Percentiles rank a stretch among this genome's conserved stretches.
Conservation (phyloP, 2,113 vertebrate genomes). For the Thomomys bottae region DNA sequence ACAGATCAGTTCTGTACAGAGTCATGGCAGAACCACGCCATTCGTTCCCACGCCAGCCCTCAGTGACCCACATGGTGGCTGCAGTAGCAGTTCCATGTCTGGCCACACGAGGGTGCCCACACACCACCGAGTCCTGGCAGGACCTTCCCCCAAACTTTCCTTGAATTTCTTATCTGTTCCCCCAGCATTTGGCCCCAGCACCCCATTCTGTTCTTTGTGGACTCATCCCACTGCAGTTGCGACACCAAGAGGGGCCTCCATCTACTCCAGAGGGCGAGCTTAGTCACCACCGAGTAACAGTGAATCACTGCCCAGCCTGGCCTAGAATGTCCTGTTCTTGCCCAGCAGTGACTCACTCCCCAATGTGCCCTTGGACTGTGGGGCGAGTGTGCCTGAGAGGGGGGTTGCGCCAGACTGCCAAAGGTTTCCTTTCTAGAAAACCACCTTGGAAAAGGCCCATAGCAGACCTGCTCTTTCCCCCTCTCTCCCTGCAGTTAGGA, state of each 20-base stretch:
- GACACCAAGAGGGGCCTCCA: not conserved
- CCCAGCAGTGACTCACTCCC: not conserved
- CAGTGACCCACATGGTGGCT: not conserved
- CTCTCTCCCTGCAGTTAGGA: not conserved
- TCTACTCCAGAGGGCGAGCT: not conserved
- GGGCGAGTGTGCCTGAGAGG: not conserved
- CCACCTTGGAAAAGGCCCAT: rapidly evolving
- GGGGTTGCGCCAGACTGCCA: not conserved
- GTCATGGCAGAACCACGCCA: no score
- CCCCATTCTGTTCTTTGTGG: not conserved
- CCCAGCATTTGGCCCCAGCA: not conserved
- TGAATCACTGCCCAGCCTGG: constrained; percentile 17
- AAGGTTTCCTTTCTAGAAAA: not conserved
- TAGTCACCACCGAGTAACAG: not conserved
- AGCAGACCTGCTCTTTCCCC: not conserved
- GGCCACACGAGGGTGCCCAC: constrained; percentile 53
- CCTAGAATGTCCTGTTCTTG: not conserved
- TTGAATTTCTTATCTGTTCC: not conserved
- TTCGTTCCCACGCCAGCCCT: no score
- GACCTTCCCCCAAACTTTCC: not conserved
- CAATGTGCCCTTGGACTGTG: not conserved
- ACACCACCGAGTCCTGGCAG: not conserved
- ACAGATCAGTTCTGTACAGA: not conserved
- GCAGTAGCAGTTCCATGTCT: not conserved
- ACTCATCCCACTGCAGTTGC: not conserved